Evolutionary conservation across 1,140 invertebrate species (phyloP), one percentile per base, ranked within the genome.

Genomic region (Hyles vespertilio): DNA sequence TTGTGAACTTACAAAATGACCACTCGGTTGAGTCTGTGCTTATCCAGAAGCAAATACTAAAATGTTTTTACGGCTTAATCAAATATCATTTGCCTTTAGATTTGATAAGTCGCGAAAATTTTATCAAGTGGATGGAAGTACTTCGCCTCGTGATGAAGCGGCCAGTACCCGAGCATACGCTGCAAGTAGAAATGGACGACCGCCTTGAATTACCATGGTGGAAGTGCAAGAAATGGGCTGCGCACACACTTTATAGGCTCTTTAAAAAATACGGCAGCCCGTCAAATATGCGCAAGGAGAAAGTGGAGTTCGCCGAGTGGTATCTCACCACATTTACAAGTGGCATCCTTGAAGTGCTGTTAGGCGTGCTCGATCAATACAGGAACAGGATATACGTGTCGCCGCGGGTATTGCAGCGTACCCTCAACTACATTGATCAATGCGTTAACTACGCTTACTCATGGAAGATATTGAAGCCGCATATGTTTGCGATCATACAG

Each of bases 211-310:
- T 98, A 49, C 92, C 97, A 6, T 98, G 97, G 94, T 99, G 98
- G 98, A 99, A 99, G 84, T 96, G 96, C 70, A 99, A 99, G 89
- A 99, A 99, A 82, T 99, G 98, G 98, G 96, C 98, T 2, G 89
- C 98, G 4, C 97, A 99, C 79, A 98, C 98, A 61, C 90, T 99
- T 57, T 93, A 96, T 56, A 92, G 98, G 78, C 94, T 98, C 84
- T 99, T 99, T 91, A 98, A 99, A 90, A 94, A 95, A 76, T 99
- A 99, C 91, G 98, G 98, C 50, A 98, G 97, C 82, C 98, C 98
- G 49, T 96, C 96, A 53, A 95, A 94, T 89, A 96, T 98, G 2
- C 93, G 93, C 36, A 89, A 90, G 58, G 96, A 98, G 75, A 99
- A 99, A 87, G 93, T 93, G 65, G 93, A 96, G 67, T 99, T 99